Evolutionary conservation across 1,140 invertebrate genomes (phyloP).

Genomic region (Drosophila ficusphila): DNA sequence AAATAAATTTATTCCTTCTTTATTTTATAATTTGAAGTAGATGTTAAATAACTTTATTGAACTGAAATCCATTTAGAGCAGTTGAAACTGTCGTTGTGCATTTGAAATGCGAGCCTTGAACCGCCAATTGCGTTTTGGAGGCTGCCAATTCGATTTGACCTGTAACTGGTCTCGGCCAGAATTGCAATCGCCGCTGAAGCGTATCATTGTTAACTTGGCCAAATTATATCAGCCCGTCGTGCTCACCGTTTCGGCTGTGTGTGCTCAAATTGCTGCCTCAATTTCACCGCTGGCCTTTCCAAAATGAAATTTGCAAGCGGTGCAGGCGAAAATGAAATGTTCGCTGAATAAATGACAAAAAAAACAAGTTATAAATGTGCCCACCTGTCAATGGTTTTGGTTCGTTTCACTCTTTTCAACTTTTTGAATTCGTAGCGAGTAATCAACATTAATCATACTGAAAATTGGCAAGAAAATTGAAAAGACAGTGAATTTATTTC

Average conservation of each 20-base stretch:
- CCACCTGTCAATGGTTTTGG: not conserved
- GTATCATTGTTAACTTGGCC: slow-evolving; percentile 63
- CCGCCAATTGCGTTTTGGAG: slow-evolving; percentile 49
- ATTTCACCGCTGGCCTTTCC: slow-evolving; percentile 26
- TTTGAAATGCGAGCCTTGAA: slow-evolving; percentile 51
- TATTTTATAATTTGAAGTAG: not conserved
- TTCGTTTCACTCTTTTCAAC: not conserved
- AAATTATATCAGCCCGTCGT: slow-evolving; percentile 50
- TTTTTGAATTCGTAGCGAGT: too few relatives aligned
- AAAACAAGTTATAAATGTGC: not conserved
- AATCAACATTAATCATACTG: too few relatives aligned
- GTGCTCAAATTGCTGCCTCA: slow-evolving; percentile 38
- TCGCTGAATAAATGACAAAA: not conserved
- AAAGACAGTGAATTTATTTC: too few relatives aligned
- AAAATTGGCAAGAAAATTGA: too few relatives aligned
- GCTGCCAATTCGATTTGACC: slow-evolving; percentile 59
- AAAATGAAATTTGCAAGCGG: slow-evolving; percentile 48
- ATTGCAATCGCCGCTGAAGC: slow-evolving; percentile 39
- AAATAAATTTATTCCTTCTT: too few relatives aligned
- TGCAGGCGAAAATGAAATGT: slow-evolving; percentile 28
- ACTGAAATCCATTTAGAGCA: not conserved
- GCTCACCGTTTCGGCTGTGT: not conserved
- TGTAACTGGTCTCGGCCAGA: slow-evolving; percentile 19
- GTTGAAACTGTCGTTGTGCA: slow-evolving; percentile 12
- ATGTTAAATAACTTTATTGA: not conserved